Percentiles rank a stretch among this genome's conserved stretches.
These are phyloP conservation scores for Pampus argenteus DNA, from an alignment of 2,797 vertebrate species.

Conservation along the genomic window DNA sequence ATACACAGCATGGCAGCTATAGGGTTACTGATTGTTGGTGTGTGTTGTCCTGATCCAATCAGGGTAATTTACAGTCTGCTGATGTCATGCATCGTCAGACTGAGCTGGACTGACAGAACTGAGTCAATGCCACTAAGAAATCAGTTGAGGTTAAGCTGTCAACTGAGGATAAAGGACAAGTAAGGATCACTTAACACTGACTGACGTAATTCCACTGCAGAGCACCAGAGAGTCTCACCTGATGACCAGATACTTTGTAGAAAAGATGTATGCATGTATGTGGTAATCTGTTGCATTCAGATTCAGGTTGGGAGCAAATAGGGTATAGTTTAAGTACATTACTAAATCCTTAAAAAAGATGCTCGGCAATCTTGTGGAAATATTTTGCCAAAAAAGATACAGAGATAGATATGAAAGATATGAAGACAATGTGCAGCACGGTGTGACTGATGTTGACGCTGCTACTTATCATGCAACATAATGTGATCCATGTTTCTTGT, in stretches of 20 bases:
- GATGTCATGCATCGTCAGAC: conserved; percentile 39
- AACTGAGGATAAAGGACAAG: conserved; percentile 58
- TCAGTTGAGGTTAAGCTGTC: conserved; percentile 36
- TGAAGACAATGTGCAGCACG: not conserved
- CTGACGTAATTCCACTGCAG: conserved; percentile 40
- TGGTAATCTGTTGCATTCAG: not conserved
- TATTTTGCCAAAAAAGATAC: no score
- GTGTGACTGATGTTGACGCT: not conserved
- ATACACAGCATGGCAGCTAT: not conserved
- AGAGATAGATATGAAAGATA: no score
- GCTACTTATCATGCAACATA: not conserved
- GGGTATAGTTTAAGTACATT: not conserved
- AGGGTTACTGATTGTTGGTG: conserved; percentile 1
- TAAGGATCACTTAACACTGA: conserved; percentile 38
- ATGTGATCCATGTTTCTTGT: not conserved
- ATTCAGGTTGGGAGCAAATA: not conserved
- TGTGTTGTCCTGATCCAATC: conserved; percentile 43
- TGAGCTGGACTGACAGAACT: conserved; percentile 27
- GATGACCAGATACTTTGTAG: conserved; percentile 10
- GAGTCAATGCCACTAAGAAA: conserved; percentile 29
- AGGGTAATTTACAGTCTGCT: conserved; percentile 41
- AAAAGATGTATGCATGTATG: not conserved
- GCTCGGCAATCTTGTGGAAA: no score
- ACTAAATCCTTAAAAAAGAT: no score
- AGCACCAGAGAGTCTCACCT: conserved; percentile 7